Evolutionary conservation across 2,797 vertebrate genomes (phyloP), one percentile per base, ranked within the genome.

Genomic region (Poliocrania exsul): DNA sequence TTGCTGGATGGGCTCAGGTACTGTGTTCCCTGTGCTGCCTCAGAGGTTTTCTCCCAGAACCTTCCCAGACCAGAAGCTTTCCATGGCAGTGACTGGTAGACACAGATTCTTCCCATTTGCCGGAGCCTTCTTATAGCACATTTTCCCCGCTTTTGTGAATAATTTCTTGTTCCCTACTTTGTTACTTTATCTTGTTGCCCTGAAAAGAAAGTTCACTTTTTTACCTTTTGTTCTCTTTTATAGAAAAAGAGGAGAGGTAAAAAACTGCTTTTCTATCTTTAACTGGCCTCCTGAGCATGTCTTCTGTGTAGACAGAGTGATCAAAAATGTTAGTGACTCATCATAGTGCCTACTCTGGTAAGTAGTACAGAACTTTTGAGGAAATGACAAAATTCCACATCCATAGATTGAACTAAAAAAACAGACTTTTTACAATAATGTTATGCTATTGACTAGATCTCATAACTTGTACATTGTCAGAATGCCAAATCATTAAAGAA

Each of bases 301-400:
- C n/a, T 83, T 26, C 57, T 54, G 3, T 62, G 61, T 46, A 90
- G 61, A 25, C 20, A 54, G 33, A 7, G 19, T 46, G 56, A 13
- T 92, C 86, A 77, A 85, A 78, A 91, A 82, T 38, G 84, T 92
- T 95, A 93, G 85, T 86, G 69, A 72, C 16, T 86, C 61, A 61
- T 83, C 64, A 37, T 65, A 47, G 19, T 88, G 57, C 11, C 21
- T 91, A 50, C 73, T 82, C 54, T 81, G 33, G 14, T 82, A 49
- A 80, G 12, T 6, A 5, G 29, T 64, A 74, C 31, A 82, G 28
- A 86, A 51, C 20, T 72, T 81, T 81, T 72, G 28, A 71, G 74
- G 91, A 95, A 94, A 93, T 40, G 3, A 37, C 18, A 49, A 37
- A 81, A 91, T 57, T 82, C 33, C 23, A 35, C 26, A 57, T 53